phyloP scores from a whole-genome alignment of 2,113 vertebrate species.

The Gymnocephalus cernua region DNA sequence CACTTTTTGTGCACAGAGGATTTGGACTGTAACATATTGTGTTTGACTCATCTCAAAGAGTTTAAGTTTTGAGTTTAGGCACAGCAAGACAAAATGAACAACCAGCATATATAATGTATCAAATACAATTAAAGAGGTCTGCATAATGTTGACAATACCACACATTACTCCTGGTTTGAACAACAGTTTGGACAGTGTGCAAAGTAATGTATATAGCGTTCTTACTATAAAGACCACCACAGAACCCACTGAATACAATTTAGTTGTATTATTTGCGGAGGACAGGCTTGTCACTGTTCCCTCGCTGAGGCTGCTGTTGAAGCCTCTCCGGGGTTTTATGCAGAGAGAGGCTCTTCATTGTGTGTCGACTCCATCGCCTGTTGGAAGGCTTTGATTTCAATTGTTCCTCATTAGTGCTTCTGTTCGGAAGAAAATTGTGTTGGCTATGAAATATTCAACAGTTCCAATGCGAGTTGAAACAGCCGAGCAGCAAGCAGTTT shows the following conservation, averaged over 20 bases:
- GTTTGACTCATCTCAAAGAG: background rate
- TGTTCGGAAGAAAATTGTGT: constrained; percentile 36
- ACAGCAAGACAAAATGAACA: background rate
- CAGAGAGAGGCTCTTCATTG: constrained; percentile 32
- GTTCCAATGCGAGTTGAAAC: constrained; percentile 39
- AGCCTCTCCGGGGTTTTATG: constrained; percentile 34
- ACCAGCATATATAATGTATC: background rate
- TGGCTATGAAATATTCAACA: constrained; percentile 72
- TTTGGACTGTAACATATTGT: background rate
- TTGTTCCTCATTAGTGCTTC: constrained; percentile 69
- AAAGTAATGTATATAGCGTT: background rate
- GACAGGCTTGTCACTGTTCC: background rate
- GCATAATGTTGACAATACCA: background rate
- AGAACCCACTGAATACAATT: background rate
- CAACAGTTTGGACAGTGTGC: background rate
- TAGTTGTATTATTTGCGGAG: background rate
- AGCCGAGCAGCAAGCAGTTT: constrained; percentile 17
- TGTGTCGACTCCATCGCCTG: constrained; percentile 30
- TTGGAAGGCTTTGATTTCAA: constrained; percentile 63
- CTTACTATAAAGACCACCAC: background rate
- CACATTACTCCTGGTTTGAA: background rate
- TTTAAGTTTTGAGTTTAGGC: background rate
- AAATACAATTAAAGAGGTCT: background rate
- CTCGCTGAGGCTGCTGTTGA: constrained; percentile 12
- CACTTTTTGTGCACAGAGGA: background rate